Conservation (phyloP, 1,140 invertebrate genomes). For the Manduca sexta region DNA sequence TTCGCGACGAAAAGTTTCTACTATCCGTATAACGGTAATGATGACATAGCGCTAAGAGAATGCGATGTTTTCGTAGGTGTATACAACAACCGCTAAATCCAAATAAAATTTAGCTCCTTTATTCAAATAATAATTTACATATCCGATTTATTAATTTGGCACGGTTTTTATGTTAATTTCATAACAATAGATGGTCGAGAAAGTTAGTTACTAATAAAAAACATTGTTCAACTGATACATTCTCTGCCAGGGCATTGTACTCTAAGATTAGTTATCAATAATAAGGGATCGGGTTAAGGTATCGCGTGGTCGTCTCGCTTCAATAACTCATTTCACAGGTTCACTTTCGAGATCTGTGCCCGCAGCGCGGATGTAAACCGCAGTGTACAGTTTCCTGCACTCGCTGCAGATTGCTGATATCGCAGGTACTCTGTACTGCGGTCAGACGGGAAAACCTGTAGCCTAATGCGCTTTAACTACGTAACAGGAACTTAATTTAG, state of each 20-base stretch:
- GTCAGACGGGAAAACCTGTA: constrained; percentile 11
- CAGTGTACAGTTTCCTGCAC: constrained; percentile 33
- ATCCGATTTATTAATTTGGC: no score
- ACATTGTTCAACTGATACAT: no score
- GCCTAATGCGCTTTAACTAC: no score
- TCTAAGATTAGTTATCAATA: no score
- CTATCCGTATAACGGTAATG: constrained; percentile 41
- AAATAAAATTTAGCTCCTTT: background rate
- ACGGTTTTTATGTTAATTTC: no score
- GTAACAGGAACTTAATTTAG: no score
- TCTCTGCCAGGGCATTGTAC: no score
- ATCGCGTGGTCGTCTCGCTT: constrained; percentile 51
- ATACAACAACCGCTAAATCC: constrained; percentile 15
- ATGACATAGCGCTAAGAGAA: constrained; percentile 41
- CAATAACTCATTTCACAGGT: constrained; percentile 64
- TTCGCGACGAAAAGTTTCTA: constrained; percentile 27
- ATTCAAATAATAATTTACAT: background rate
- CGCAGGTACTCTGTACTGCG: constrained; percentile 21
- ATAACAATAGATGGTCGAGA: no score
- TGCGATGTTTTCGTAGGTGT: constrained; percentile 37
- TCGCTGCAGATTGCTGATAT: constrained; percentile 32
- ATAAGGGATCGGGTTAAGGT: constrained; percentile 33
- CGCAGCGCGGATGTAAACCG: constrained; percentile 45
- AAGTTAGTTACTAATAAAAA: no score
- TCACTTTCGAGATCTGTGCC: constrained; percentile 55